These are phyloP conservation scores for Aspiorhynchus laticeps DNA, from an alignment of 2,113 vertebrate species.

Conservation along the genomic window DNA sequence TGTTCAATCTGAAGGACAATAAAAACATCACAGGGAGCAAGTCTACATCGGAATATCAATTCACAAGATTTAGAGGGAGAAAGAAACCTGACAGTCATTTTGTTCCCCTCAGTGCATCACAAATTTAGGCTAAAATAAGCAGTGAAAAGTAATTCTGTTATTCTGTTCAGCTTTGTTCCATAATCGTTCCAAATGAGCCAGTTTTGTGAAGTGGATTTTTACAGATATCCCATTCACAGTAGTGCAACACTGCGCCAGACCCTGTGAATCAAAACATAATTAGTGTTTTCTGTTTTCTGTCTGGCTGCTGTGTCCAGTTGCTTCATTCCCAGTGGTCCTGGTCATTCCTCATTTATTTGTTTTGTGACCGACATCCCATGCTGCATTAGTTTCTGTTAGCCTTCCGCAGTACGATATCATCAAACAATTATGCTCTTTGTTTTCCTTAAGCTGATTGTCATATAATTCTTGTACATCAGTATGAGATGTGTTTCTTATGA, in stretches of 20 bases:
- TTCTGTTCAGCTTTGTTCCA: background rate
- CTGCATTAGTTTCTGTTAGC: background rate
- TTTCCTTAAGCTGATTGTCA: background rate
- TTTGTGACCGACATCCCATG: background rate
- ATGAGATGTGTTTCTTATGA: conserved; percentile 7
- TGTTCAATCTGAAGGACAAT: background rate
- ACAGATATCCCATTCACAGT: background rate
- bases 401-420: background rate
- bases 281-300: background rate
- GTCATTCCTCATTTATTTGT: background rate
- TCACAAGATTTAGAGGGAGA: background rate
- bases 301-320: background rate
- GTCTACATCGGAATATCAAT: background rate
- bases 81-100: background rate
- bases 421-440: background rate
- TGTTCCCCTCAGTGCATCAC: background rate
- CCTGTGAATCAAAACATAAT: background rate
- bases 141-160: background rate
- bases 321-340: conserved; percentile 1
- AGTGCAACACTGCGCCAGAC: background rate
- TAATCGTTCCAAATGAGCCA: background rate
- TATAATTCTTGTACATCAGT: background rate
- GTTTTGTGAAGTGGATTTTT: background rate
- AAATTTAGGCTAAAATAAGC: background rate
- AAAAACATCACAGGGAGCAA: background rate